Percentiles rank a stretch among this genome's conserved stretches.
These are phyloP conservation scores for Volucella inanis DNA, from an alignment of 2,888 invertebrate species.

Conservation along the genomic window DNA sequence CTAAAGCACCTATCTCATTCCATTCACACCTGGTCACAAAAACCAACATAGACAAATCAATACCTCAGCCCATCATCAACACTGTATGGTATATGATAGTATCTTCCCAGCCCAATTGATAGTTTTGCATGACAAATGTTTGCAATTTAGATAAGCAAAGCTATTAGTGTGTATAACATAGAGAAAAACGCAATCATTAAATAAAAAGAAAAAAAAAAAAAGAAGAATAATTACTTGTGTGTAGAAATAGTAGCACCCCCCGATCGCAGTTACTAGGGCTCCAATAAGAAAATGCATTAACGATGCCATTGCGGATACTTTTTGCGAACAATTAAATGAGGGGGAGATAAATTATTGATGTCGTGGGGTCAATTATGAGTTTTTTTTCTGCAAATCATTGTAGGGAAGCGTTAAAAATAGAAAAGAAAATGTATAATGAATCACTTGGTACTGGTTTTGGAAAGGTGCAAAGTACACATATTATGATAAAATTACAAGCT, in stretches of 20 bases:
- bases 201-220: constrained; percentile 2
- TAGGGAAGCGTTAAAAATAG: constrained; percentile 30
- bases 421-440: constrained; percentile 14
- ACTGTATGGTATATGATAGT: too few relatives aligned
- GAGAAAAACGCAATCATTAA: not conserved
- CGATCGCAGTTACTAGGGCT: constrained; percentile 80
- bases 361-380: constrained; percentile 31
- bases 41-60: too few relatives aligned
- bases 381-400: constrained; percentile 31
- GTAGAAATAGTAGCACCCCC: constrained; percentile 80
- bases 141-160: constrained; percentile 29
- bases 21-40: too few relatives aligned
- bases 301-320: constrained; percentile 63
- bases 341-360: not conserved
- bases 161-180: constrained; percentile 16
- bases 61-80: too few relatives aligned
- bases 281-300: constrained; percentile 80
- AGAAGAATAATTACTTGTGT: constrained; percentile 80
- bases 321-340: not conserved
- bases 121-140: not conserved
- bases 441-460: constrained; percentile 4
- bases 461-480: constrained; percentile 6
- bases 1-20: too few relatives aligned
- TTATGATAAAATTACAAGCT: constrained; percentile 26
- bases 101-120: too few relatives aligned